Evolutionary conservation across 2,888 invertebrate genomes (phyloP).

Genomic region (Atherix ibis): DNA sequence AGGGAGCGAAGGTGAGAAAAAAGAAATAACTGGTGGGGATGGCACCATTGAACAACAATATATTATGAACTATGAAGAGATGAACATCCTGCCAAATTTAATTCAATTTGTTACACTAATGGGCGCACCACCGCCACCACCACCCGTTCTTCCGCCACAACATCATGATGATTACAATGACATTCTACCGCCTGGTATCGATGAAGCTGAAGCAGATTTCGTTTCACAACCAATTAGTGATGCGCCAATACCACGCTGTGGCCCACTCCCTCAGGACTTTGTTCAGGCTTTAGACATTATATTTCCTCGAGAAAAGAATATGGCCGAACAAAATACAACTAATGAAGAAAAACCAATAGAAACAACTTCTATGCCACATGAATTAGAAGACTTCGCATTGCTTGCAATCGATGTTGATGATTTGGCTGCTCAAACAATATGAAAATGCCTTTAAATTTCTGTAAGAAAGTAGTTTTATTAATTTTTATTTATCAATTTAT

Average conservation of each 20-base stretch:
- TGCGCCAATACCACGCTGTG: conserved; percentile 32
- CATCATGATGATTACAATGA: conserved; percentile 22
- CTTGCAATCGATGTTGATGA: conserved; percentile 75
- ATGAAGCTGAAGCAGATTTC: conserved; percentile 29
- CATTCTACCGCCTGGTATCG: conserved; percentile 29
- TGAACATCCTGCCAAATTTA: conserved; percentile 34
- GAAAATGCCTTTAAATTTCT: conserved; percentile 6
- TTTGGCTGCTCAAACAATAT: conserved; percentile 33
- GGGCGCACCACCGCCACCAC: conserved; percentile 27
- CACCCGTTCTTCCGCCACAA: conserved; percentile 28
- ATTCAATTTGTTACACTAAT: conserved; percentile 31
- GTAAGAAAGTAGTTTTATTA: neutral
- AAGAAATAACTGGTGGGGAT: conserved; percentile 24
- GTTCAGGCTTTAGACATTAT: conserved; percentile 44
- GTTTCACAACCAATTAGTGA: conserved; percentile 32
- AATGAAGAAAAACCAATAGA: neutral
- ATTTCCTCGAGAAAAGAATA: too few species aligned
- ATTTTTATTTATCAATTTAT: neutral
- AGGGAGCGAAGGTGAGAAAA: conserved; percentile 9
- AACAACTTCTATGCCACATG: too few species aligned
- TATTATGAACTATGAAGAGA: conserved; percentile 31
- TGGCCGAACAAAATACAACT: too few species aligned
- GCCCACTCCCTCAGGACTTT: conserved; percentile 40
- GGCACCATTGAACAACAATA: conserved; percentile 26
- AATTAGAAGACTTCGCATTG: conserved; percentile 62